These are phyloP conservation scores for Forbesichthys agassizii DNA, from an alignment of 2,113 vertebrate genomes.

Conservation along the genomic window DNA sequence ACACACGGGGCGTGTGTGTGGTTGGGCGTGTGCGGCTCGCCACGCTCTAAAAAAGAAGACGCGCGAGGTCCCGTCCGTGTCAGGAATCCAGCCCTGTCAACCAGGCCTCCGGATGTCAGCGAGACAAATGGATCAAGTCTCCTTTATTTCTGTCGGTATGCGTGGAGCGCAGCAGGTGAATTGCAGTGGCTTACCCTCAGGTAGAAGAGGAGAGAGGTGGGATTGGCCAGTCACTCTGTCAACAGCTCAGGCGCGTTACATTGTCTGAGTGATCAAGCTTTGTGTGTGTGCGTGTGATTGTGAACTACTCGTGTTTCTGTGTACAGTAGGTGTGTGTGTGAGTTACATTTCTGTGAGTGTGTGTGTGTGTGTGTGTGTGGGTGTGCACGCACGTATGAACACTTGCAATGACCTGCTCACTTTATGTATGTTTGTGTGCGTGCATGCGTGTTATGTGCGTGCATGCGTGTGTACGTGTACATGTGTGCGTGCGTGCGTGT, in stretches of 20 bases:
- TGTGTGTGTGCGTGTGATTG: constrained; percentile 13
- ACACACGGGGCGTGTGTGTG: not conserved
- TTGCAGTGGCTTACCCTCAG: constrained; percentile 29
- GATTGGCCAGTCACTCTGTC: constrained; percentile 23
- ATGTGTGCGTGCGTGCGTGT: not conserved
- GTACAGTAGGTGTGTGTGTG: constrained; percentile 6
- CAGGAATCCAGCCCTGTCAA: constrained; percentile 30
- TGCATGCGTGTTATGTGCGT: constrained; percentile 2
- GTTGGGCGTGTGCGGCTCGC: no score
- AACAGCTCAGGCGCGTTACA: constrained; percentile 16
- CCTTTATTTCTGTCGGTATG: constrained; percentile 45
- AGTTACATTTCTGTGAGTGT: not conserved
- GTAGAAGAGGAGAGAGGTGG: not conserved
- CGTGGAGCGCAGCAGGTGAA: constrained; percentile 38
- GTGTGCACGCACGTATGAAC: not conserved
- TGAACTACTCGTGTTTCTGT: no score
- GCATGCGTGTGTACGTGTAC: constrained; percentile 10
- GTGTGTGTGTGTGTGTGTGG: constrained; percentile 18
- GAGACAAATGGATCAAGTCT: constrained; percentile 46
- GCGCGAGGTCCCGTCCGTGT: constrained; percentile 33
- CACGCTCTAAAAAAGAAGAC: constrained; percentile 12
- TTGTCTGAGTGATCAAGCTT: not conserved
- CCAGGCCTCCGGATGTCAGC: constrained; percentile 38
- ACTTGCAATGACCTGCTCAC: no score
- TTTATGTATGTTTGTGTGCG: no score